Evolutionary conservation across 92 coral and sea anemone genomes (phyloP).

Genomic region (Porites cylindrica): DNA sequence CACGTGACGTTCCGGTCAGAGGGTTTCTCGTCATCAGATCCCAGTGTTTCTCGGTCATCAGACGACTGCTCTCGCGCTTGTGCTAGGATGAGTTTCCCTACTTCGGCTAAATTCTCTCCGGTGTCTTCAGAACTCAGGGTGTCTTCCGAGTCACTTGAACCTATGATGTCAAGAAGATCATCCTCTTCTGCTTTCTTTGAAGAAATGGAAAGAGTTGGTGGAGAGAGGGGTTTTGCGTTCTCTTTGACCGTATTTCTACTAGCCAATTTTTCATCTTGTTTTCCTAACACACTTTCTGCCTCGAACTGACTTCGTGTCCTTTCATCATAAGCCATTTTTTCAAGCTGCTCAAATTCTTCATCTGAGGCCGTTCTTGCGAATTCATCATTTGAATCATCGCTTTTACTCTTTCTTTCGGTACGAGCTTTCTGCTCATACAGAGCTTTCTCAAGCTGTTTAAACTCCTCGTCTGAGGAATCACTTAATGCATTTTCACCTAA

Average conservation of each 20-base stretch:
- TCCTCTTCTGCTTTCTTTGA: slow-evolving; percentile 57
- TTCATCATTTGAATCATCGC: slow-evolving; percentile 47
- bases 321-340: slow-evolving; percentile 55
- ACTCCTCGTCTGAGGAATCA: slow-evolving; percentile 40
- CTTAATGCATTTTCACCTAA: neutral
- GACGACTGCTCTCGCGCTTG: slow-evolving; percentile 4
- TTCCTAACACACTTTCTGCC: neutral
- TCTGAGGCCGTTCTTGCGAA: slow-evolving; percentile 48
- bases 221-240: slow-evolving; percentile 4
- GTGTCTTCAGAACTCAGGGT: slow-evolving; percentile 49
- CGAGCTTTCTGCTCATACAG: slow-evolving; percentile 40
- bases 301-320: slow-evolving; percentile 23
- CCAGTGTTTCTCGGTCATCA: slow-evolving; percentile 48
- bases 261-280: neutral
- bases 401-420: slow-evolving; percentile 28
- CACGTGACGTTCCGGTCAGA: slow-evolving; percentile 37
- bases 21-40: slow-evolving; percentile 52
- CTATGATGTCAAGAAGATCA: slow-evolving; percentile 83
- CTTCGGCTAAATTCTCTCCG: slow-evolving; percentile 15
- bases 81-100: slow-evolving; percentile 34
- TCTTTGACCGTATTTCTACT: neutral
- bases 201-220: neutral
- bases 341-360: slow-evolving; percentile 77
- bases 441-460: slow-evolving; percentile 26
- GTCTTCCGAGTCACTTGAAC: slow-evolving; percentile 65